phyloP scores from a whole-genome alignment of 1,140 invertebrate species.

The Cecropterus lyciades region DNA sequence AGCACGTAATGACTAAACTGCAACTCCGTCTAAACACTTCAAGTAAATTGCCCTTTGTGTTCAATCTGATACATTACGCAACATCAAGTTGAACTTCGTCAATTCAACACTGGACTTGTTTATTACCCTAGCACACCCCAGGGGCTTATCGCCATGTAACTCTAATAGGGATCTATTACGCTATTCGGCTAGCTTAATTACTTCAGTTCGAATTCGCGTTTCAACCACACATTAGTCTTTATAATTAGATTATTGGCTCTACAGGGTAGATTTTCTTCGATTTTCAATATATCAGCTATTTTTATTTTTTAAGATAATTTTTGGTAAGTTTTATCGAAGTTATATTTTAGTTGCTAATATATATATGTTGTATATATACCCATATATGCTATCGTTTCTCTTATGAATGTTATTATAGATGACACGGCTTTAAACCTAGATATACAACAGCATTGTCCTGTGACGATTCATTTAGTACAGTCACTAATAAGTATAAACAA shows the following conservation, averaged over 20 bases:
- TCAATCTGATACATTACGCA: constrained; percentile 33
- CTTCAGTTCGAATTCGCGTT: constrained; percentile 35
- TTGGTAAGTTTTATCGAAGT: no score
- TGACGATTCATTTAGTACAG: no score
- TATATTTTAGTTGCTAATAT: no score
- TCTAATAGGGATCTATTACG: constrained; percentile 44
- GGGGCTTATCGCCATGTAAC: constrained; percentile 42
- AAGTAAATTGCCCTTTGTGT: constrained; percentile 26
- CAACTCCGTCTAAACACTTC: constrained; percentile 8
- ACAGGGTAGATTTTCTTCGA: constrained; percentile 6
- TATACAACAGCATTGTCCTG: no score
- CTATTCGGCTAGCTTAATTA: constrained; percentile 43
- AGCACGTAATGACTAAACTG: no score
- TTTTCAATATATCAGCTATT: neutral
- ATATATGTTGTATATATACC: no score
- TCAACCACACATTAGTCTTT: constrained; percentile 27
- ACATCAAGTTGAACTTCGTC: constrained; percentile 40
- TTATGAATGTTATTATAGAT: no score
- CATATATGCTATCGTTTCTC: no score
- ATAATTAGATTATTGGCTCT: constrained; percentile 19
- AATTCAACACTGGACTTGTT: constrained; percentile 45
- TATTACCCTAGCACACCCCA: constrained; percentile 41
- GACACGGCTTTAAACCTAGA: no score
- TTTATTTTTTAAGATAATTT: no score
- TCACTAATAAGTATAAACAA: no score